These are phyloP conservation scores for Agriotes lineatus DNA, from an alignment of 2,888 invertebrate genomes.

Conservation along the genomic window DNA sequence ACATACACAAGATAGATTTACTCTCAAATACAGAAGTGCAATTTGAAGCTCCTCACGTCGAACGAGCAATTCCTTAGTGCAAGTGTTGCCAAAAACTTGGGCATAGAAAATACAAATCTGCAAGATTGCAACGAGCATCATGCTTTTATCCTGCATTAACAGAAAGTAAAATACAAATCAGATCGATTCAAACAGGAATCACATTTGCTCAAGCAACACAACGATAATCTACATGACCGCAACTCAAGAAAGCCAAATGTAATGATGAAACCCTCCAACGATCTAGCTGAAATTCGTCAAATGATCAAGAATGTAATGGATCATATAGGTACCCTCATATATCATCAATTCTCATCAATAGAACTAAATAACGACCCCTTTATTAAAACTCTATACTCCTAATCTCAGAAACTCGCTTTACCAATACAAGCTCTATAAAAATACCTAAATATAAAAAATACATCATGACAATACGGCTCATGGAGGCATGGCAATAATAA, in stretches of 20 bases:
- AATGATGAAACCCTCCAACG: constrained; percentile 15
- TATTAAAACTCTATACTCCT: constrained; percentile 33
- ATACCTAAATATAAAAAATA: constrained; percentile 18
- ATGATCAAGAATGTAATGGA: constrained; percentile 33
- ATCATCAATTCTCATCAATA: too few species aligned
- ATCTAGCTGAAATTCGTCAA: constrained; percentile 21
- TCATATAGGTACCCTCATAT: constrained; percentile 29
- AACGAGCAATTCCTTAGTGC: neutral
- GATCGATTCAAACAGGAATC: constrained; percentile 15
- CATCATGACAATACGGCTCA: constrained; percentile 38
- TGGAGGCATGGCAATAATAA: constrained; percentile 3
- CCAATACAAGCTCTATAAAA: constrained; percentile 11
- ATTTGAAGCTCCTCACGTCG: neutral
- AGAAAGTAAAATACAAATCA: constrained; percentile 13
- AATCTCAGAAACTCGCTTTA: constrained; percentile 13
- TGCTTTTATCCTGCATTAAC: constrained; percentile 6
- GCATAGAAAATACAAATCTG: constrained; percentile 21
- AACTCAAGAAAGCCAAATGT: constrained; percentile 11
- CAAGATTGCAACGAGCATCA: constrained; percentile 30
- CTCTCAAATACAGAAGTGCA: constrained; percentile 21
- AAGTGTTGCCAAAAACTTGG: constrained; percentile 11
- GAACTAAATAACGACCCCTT: constrained; percentile 24
- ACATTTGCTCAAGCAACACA: constrained; percentile 25
- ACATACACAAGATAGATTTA: constrained; percentile 14
- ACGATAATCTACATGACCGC: neutral